phyloP scores from a whole-genome alignment of 1,140 invertebrate species.

The Eciton burchellii region DNA sequence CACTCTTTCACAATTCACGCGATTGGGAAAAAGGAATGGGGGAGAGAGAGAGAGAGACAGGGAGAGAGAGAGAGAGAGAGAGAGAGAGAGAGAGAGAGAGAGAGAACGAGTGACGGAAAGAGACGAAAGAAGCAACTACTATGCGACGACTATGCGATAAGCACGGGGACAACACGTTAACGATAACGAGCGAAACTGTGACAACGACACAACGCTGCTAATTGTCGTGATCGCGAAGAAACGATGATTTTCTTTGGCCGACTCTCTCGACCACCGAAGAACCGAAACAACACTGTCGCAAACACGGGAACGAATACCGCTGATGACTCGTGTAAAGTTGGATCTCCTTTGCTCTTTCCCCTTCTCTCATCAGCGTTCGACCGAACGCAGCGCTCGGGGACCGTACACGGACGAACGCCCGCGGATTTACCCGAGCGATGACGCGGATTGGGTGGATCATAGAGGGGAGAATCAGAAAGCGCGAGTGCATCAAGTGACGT shows the following conservation, averaged over 20 bases:
- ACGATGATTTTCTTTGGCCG: constrained; percentile 37
- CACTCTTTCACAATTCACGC: constrained; percentile 65
- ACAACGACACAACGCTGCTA: background rate
- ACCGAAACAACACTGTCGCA: constrained; percentile 64
- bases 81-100: background rate
- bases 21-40: background rate
- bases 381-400: background rate
- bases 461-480: background rate
- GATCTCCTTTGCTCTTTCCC: constrained; percentile 66
- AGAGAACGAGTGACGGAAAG: background rate
- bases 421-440: constrained; percentile 23
- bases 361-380: constrained; percentile 25
- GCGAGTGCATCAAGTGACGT: background rate
- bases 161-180: background rate
- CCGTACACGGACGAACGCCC: constrained; percentile 18
- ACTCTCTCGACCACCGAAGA: constrained; percentile 44
- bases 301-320: constrained; percentile 78
- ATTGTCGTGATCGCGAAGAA: background rate
- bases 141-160: constrained; percentile 11
- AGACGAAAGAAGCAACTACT: background rate
- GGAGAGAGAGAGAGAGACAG: background rate
- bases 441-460: background rate
- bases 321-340: constrained; percentile 78
- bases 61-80: background rate
- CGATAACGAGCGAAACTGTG: background rate